Evolutionary conservation across 2,797 vertebrate genomes (phyloP).

Genomic region (Nannoperca obscura): DNA sequence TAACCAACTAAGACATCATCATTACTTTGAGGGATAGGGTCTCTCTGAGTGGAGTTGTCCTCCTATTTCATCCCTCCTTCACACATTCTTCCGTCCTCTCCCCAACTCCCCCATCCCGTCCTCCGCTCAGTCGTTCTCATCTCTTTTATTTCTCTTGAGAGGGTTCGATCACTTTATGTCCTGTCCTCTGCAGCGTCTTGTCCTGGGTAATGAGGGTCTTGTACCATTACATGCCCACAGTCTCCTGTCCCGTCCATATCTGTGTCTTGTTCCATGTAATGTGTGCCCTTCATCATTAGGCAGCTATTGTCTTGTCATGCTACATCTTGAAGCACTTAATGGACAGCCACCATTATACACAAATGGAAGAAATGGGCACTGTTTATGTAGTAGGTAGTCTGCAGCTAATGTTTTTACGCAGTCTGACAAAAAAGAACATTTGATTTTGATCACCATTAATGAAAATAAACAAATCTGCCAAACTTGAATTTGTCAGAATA

Average conservation of each 20-base stretch:
- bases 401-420: neutral
- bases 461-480: neutral
- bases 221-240: slow-evolving; percentile 62
- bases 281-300: slow-evolving; percentile 75
- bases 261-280: slow-evolving; percentile 64
- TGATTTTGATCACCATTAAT: neutral
- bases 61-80: slow-evolving; percentile 74
- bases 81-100: slow-evolving; percentile 66
- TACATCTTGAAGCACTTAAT: slow-evolving; percentile 49
- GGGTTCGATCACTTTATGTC: slow-evolving; percentile 73
- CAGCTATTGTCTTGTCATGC: slow-evolving; percentile 64
- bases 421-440: neutral
- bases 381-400: neutral
- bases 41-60: slow-evolving; percentile 78
- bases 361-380: neutral
- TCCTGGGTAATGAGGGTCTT: slow-evolving; percentile 73
- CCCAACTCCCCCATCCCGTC: slow-evolving; percentile 49
- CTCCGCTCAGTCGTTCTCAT: slow-evolving; percentile 60
- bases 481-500: too few relatives aligned
- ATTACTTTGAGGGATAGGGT: slow-evolving; percentile 85
- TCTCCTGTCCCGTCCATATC: slow-evolving; percentile 62
- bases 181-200: slow-evolving; percentile 70
- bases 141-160: slow-evolving; percentile 78
- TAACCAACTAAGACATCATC: slow-evolving; percentile 87
- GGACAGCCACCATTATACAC: slow-evolving; percentile 23